Base-by-base conservation (phyloP, 2,888 invertebrate species). In the Itoplectis maculator region DNA sequence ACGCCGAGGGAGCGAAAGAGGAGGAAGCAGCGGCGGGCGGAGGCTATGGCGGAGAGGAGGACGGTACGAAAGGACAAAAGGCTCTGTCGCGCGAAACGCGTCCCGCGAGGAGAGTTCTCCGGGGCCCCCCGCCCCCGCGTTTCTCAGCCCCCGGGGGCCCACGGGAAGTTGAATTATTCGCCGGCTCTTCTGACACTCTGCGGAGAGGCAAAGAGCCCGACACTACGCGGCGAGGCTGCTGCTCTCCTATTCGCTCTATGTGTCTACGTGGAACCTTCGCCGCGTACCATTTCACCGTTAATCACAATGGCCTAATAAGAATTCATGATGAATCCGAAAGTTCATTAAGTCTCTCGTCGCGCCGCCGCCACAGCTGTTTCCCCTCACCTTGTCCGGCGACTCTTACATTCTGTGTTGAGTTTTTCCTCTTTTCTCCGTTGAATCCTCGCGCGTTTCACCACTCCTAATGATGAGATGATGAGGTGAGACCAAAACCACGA, bases 31-130 rank as follows among this genome's bases (percentile, higher is more conserved):
- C 79, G 29, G 78, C n/a, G n/a, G 63, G 81, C 61, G 78, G 76
- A 81, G 29, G 78, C n/a, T n/a, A n/a, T 76, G 74, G 75, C 5
- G 37, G 42, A 76, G 18, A 69, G 75, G 79, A 81, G 59, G 74
- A 75, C 42, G 37, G 54, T 70, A 69, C 72, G 47, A 74, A 72
- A 85, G 85, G 85, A 87, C 88, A 88, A 89, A 89, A 86, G 87
- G 83, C 82, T 85, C 70, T 78, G 63, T 59, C 20, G 59, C 56
- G 68, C 49, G 42, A 80, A 66, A 79, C 63, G 69, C 85, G 83
- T 85, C 81, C 87, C 78, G 82, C 83, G 85, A 85, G 86, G 80
- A 84, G 76, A 77, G 75, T 61, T 77, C 68, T 42, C 68, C 8
- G 66, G 76, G n/a, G n/a, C n/a, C n/a, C n/a, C n/a, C n/a, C n/a